Evolutionary conservation across 2,888 invertebrate species (phyloP).

Genomic region (Iselma pallidipennis): DNA sequence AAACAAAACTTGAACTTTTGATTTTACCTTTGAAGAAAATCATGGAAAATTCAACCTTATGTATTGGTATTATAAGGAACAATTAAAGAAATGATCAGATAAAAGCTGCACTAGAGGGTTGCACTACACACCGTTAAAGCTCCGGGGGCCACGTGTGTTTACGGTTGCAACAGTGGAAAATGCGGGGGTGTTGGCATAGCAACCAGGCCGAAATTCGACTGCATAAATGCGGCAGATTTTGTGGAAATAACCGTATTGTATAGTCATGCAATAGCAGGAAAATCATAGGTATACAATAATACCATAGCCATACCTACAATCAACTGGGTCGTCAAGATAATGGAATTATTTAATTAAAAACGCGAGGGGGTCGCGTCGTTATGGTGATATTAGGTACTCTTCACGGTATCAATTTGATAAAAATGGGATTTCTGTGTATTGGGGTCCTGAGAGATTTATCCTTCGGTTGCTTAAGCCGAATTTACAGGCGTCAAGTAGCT

Average conservation of each 20-base stretch:
- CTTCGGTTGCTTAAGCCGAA: no score
- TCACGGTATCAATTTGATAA: no score
- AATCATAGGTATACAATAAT: not conserved
- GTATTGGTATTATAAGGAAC: not conserved
- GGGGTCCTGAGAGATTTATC: no score
- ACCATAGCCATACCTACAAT: not conserved
- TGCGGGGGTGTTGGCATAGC: slow-evolving; percentile 20
- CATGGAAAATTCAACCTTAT: not conserved
- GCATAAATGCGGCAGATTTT: not conserved
- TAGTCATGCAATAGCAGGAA: not conserved
- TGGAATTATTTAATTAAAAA: slow-evolving; percentile 6
- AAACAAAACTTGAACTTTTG: no score
- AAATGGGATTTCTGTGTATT: no score
- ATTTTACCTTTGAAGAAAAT: no score
- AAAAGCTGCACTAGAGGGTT: not conserved
- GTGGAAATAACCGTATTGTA: not conserved
- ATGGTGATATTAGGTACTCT: no score
- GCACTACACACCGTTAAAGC: not conserved
- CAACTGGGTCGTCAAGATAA: not conserved
- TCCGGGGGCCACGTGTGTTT: slow-evolving; percentile 18
- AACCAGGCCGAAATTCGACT: slow-evolving; percentile 4
- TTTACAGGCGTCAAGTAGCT: no score
- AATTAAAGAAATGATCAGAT: not conserved
- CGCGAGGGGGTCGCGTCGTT: not conserved
- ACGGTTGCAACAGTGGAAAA: slow-evolving; percentile 15